Percentiles rank a stretch among this genome's conserved stretches.
Conservation (phyloP, 2,888 invertebrate species). For the Thumatha senex region DNA sequence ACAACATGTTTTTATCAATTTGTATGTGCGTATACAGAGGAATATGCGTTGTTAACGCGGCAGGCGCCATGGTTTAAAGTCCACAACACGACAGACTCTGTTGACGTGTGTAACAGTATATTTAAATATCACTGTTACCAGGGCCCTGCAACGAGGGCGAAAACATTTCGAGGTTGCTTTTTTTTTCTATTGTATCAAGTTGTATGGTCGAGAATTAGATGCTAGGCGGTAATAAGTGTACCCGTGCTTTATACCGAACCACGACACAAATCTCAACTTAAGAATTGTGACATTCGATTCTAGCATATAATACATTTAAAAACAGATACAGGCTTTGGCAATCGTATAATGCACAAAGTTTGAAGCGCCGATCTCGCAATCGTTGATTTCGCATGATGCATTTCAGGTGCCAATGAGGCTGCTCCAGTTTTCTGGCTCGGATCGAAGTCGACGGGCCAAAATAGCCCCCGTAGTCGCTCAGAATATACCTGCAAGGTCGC, state of each 20-base stretch:
- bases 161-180: slow-evolving; percentile 28
- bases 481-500: slow-evolving; percentile 68
- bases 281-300: too few relatives aligned
- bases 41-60: slow-evolving; percentile 12
- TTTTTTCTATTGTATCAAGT: slow-evolving; percentile 8
- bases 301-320: slow-evolving; percentile 6
- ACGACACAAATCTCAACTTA: too few relatives aligned
- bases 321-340: slow-evolving; percentile 17
- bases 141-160: slow-evolving; percentile 19
- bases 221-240: too few relatives aligned
- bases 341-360: slow-evolving; percentile 29
- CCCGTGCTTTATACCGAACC: too few relatives aligned
- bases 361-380: slow-evolving; percentile 57
- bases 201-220: too few relatives aligned
- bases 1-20: slow-evolving; percentile 18
- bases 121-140: slow-evolving; percentile 36
- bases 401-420: slow-evolving; percentile 71
- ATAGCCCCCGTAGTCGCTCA: slow-evolving; percentile 64
- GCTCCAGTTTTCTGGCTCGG: slow-evolving; percentile 64
- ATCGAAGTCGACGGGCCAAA: slow-evolving; percentile 70
- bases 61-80: slow-evolving; percentile 33
- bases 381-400: slow-evolving; percentile 55
- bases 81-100: slow-evolving; percentile 32
- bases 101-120: slow-evolving; percentile 35
- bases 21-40: slow-evolving; percentile 18